phyloP scores from a whole-genome alignment of 2,888 invertebrate genomes.

The Geophilus truncorum region DNA sequence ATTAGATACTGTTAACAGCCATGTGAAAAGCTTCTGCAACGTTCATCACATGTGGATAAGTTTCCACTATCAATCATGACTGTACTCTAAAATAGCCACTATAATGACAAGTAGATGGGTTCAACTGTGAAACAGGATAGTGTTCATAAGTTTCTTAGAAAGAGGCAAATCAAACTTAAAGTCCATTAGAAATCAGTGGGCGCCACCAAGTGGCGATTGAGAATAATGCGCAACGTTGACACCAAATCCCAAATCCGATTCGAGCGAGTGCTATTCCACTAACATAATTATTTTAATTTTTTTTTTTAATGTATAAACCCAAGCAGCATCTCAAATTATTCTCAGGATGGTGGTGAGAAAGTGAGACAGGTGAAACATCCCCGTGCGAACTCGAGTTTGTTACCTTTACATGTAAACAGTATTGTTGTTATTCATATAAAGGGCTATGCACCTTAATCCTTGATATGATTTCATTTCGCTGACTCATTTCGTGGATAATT shows the following conservation, averaged over 20 bases:
- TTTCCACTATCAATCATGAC: no score
- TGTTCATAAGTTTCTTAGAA: no score
- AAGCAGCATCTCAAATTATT: not conserved
- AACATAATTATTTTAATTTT: not conserved
- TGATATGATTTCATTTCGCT: not conserved
- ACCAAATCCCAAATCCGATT: not conserved
- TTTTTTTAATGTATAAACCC: not conserved
- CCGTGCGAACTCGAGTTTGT: not conserved
- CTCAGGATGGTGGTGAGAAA: not conserved
- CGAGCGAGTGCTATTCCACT: not conserved
- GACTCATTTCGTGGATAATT: not conserved
- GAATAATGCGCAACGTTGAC: no score
- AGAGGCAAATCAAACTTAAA: no score
- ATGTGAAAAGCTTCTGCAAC: not conserved
- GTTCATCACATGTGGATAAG: not conserved
- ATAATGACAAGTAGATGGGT: no score
- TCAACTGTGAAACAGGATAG: no score
- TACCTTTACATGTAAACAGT: not conserved
- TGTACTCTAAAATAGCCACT: no score
- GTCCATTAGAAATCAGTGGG: no score
- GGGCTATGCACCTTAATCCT: not conserved
- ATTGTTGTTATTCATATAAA: not conserved
- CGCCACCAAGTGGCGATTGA: no score
- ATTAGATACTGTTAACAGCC: not conserved
- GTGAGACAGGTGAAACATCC: not conserved